These are phyloP conservation scores for Notechis scutatus DNA, from an alignment of 2,113 vertebrate species.

Conservation along the genomic window DNA sequence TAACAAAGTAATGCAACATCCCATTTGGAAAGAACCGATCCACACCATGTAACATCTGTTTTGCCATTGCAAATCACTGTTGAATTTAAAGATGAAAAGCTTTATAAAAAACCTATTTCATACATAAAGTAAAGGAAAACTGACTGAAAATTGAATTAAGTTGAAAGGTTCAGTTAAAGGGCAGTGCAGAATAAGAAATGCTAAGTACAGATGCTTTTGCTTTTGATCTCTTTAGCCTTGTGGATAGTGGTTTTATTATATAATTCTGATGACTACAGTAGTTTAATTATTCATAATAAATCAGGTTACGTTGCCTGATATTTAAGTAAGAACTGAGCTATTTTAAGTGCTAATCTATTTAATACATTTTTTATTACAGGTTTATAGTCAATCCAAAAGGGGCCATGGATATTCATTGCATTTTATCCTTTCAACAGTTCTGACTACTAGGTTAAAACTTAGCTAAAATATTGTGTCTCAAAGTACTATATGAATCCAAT, in stretches of 20 bases:
- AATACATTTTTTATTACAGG: neutral
- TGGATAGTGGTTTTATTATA: neutral
- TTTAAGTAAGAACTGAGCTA: neutral
- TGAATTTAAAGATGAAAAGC: slow-evolving; percentile 23
- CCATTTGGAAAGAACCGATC: neutral
- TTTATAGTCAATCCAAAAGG: neutral
- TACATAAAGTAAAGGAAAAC: slow-evolving; percentile 25
- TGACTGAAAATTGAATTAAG: slow-evolving; percentile 29
- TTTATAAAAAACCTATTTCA: slow-evolving; percentile 9
- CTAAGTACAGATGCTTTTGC: neutral
- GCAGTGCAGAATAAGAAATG: slow-evolving; percentile 17
- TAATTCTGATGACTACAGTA: neutral
- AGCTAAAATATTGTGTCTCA: neutral
- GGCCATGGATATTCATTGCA: neutral
- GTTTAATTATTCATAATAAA: neutral
- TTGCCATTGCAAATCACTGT: neutral
- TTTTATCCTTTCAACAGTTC: neutral
- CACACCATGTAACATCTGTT: neutral
- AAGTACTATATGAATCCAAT: neutral
- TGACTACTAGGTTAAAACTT: neutral
- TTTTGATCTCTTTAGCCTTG: neutral
- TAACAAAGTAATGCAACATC: neutral
- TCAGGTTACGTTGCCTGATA: neutral
- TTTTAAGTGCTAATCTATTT: neutral
- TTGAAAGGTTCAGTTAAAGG: slow-evolving; percentile 16